These are phyloP conservation scores for Artibeus lituratus DNA, from an alignment of 2,797 vertebrate genomes.

Conservation along the genomic window DNA sequence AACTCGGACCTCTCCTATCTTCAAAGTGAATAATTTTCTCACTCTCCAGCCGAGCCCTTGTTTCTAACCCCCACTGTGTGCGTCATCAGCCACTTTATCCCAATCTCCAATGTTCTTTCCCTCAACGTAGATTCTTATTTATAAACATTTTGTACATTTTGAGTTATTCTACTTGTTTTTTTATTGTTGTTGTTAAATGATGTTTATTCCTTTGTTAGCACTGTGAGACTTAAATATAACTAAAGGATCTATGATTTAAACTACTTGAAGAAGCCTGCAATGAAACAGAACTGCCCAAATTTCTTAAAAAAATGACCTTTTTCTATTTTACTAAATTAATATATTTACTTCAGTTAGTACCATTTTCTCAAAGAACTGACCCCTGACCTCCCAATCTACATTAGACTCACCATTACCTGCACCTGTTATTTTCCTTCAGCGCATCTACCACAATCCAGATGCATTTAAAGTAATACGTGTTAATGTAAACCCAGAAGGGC, in stretches of 20 bases:
- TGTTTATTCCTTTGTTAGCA: not conserved
- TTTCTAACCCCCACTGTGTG: not conserved
- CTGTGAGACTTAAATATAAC: not conserved
- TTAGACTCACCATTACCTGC: not conserved
- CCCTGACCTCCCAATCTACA: not conserved
- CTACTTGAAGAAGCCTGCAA: not conserved
- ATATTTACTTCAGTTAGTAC: not conserved
- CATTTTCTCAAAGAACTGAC: not conserved
- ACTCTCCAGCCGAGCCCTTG: not conserved
- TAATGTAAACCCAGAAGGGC: not conserved
- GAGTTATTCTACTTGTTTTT: not conserved
- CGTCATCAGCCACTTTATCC: not conserved
- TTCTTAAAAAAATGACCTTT: not conserved
- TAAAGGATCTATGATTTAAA: not conserved
- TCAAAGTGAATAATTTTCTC: not conserved
- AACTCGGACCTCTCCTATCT: not conserved
- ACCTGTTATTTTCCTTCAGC: not conserved
- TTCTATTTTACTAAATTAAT: slow-evolving; percentile 1
- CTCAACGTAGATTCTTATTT: not conserved
- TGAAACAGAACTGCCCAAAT: not conserved
- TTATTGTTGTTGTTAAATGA: not conserved
- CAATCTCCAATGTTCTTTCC: not conserved
- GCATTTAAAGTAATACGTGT: not conserved
- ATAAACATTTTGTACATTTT: not conserved
- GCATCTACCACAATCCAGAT: not conserved